Evolutionary conservation across 2,797 vertebrate genomes (phyloP).

Genomic region (Enoplosus armatus): DNA sequence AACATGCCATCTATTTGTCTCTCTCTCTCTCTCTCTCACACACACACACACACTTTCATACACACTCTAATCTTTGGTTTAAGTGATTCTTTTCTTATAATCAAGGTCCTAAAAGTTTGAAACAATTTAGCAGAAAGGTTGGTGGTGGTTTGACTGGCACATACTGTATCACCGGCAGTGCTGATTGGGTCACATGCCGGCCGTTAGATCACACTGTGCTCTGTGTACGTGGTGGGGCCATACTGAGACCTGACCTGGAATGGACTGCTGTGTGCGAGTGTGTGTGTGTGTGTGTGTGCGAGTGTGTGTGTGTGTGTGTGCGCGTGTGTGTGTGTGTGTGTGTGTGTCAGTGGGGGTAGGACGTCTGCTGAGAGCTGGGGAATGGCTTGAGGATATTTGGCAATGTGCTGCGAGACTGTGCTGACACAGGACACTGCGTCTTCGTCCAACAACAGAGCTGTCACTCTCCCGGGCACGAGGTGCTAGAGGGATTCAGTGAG

Average conservation of each 20-base stretch:
- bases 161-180: neutral
- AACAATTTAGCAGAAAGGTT: neutral
- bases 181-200: slow-evolving; percentile 54
- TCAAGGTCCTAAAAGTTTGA: neutral
- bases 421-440: slow-evolving; percentile 76
- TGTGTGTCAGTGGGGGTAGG: slow-evolving; percentile 33
- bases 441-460: slow-evolving; percentile 63
- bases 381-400: slow-evolving; percentile 73
- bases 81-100: neutral
- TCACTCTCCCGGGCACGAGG: slow-evolving; percentile 45
- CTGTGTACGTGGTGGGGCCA: slow-evolving; percentile 15
- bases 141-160: slow-evolving; percentile 7
- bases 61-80: neutral
- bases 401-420: slow-evolving; percentile 67
- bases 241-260: slow-evolving; percentile 50
- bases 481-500: slow-evolving; percentile 9
- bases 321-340: slow-evolving; percentile 30
- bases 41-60: neutral
- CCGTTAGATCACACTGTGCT: slow-evolving; percentile 54
- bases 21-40: neutral
- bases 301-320: slow-evolving; percentile 25
- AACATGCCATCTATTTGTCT: neutral
- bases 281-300: slow-evolving; percentile 17
- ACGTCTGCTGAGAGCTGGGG: slow-evolving; percentile 63
- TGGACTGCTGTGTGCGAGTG: neutral